phyloP scores from a whole-genome alignment of 37 sponge, comb jelly and placozoan genomes.

The Mnemiopsis leidyi region DNA sequence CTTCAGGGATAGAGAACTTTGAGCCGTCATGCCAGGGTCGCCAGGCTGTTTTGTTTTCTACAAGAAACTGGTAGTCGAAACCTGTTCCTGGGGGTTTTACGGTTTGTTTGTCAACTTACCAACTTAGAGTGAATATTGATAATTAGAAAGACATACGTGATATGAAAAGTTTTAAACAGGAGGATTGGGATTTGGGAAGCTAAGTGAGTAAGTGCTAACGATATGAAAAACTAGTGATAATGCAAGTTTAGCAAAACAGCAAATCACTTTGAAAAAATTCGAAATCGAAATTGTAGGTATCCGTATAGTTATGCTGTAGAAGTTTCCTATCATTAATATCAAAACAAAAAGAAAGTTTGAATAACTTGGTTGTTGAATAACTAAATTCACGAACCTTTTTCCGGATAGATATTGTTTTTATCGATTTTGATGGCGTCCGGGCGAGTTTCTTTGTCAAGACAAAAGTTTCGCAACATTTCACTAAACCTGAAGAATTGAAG shows the following conservation, averaged over 20 bases:
- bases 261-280: too few species aligned
- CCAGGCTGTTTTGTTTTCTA: constrained; percentile 22
- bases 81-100: constrained; percentile 61
- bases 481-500: constrained; percentile 49
- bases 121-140: too few species aligned
- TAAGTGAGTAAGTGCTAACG: too few species aligned
- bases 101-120: too few species aligned
- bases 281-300: too few species aligned
- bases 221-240: too few species aligned
- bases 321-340: background rate
- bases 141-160: too few species aligned
- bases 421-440: background rate
- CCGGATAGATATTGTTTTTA: constrained; percentile 14
- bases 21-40: constrained; percentile 57
- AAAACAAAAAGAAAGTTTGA: background rate
- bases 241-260: too few species aligned
- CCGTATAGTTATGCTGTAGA: too few species aligned
- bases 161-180: too few species aligned
- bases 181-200: too few species aligned
- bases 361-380: background rate
- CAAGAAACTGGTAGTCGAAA: background rate
- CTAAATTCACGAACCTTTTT: constrained; percentile 9
- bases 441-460: constrained; percentile 15
- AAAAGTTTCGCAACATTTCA: background rate
- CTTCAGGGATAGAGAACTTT: background rate